These are phyloP conservation scores for Zoanthus sansibaricus DNA, from an alignment of 92 coral and sea anemone species.

Conservation along the genomic window DNA sequence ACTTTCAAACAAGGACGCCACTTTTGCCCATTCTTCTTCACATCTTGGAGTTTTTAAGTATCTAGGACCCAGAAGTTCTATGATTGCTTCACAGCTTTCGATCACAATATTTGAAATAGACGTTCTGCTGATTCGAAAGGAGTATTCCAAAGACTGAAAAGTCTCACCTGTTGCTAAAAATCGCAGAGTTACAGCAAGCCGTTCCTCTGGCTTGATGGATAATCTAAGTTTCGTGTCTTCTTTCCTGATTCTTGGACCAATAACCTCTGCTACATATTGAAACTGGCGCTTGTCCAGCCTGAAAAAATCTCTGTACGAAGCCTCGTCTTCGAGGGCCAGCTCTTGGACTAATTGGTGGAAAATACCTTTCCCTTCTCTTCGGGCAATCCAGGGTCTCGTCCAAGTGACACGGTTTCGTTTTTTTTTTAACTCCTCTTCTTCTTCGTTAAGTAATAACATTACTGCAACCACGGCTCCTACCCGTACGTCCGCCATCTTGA, in stretches of 20 bases:
- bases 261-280: conserved; percentile 41
- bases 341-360: conserved; percentile 41
- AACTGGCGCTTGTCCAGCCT: conserved; percentile 49
- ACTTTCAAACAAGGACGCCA: conserved; percentile 47
- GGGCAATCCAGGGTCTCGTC: conserved; percentile 56
- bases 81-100: conserved; percentile 55
- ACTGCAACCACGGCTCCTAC: too few relatives aligned
- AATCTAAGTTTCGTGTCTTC: conserved; percentile 39
- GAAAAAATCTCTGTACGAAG: conserved; percentile 36
- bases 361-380: conserved; percentile 30
- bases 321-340: conserved; percentile 53
- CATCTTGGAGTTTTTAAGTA: conserved; percentile 47
- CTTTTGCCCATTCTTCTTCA: conserved; percentile 47
- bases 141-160: conserved; percentile 60
- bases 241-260: conserved; percentile 35
- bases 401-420: conserved; percentile 7
- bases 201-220: conserved; percentile 54
- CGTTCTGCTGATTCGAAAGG: conserved; percentile 57
- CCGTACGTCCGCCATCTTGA: too few relatives aligned
- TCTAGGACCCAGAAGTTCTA: neutral
- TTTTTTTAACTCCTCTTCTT: neutral
- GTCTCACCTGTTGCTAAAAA: conserved; percentile 63
- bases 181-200: conserved; percentile 58
- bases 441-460: too few relatives aligned
- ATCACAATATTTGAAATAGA: conserved; percentile 53